Percentiles rank a stretch among this genome's conserved stretches.
Evolutionary conservation across 2,888 invertebrate species (phyloP).

Genomic region (Melipona beecheii): DNA sequence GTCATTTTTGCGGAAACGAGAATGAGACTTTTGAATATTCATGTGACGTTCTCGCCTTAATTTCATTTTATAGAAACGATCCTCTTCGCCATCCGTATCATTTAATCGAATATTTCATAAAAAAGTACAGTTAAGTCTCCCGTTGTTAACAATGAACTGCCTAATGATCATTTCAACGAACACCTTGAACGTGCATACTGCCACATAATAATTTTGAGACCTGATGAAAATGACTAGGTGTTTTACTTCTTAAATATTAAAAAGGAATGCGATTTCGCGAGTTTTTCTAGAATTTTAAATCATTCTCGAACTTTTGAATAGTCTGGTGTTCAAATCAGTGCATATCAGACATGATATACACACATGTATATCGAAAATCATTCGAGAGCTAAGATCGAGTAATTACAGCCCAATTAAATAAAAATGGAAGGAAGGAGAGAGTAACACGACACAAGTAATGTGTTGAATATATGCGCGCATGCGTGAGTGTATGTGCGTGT

Average conservation of each 20-base stretch:
- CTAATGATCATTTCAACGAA: constrained; percentile 46
- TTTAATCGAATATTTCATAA: constrained; percentile 6
- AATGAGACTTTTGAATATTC: not conserved
- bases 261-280: not conserved
- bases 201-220: constrained; percentile 17
- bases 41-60: not conserved
- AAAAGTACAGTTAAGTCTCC: constrained; percentile 14
- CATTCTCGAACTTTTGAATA: constrained; percentile 35
- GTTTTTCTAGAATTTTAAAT: constrained; percentile 28
- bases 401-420: constrained; percentile 8
- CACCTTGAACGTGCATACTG: constrained; percentile 31
- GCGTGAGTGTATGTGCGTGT: constrained; percentile 28
- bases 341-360: constrained; percentile 33
- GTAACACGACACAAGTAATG: constrained; percentile 32
- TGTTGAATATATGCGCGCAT: constrained; percentile 26
- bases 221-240: not conserved
- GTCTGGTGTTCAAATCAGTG: constrained; percentile 15
- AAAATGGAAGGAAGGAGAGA: constrained; percentile 42
- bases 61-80: not conserved
- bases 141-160: constrained; percentile 29
- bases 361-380: constrained; percentile 44
- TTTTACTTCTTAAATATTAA: not conserved
- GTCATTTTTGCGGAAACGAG: not conserved
- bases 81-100: not conserved
- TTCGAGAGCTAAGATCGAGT: not conserved